These are phyloP conservation scores for Neofelis nebulosa DNA, from an alignment of 2,113 vertebrate genomes.

Conservation along the genomic window DNA sequence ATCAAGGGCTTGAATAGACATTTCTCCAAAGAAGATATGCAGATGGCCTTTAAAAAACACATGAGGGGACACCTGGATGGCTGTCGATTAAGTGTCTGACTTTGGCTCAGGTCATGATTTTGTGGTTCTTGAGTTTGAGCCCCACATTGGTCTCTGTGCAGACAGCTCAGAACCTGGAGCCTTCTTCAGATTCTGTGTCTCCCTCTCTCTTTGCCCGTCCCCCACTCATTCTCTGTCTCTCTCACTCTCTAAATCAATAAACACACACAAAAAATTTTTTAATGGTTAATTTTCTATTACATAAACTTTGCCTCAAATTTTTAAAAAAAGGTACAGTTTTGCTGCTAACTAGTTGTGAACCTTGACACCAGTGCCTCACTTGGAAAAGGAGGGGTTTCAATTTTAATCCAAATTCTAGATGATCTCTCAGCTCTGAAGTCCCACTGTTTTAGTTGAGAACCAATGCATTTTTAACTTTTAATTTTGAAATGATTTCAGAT, in stretches of 20 bases:
- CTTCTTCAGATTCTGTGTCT: no score
- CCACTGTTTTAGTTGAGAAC: conserved; percentile 28
- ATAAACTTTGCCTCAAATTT: background rate
- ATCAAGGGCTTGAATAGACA: background rate
- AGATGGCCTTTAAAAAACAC: background rate
- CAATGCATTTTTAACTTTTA: background rate
- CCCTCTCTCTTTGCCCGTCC: no score
- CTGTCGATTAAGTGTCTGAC: no score
- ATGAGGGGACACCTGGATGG: no score
- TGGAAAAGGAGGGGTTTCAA: background rate
- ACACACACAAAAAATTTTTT: background rate
- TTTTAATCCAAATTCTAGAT: background rate
- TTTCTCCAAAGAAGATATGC: background rate
- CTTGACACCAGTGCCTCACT: background rate
- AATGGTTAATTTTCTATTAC: background rate
- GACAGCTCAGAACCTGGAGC: no score
- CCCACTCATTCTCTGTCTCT: no score
- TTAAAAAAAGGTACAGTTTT: background rate
- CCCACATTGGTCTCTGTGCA: no score
- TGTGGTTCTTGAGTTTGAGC: no score
- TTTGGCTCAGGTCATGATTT: no score
- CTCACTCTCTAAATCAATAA: no score
- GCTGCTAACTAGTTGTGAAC: background rate
- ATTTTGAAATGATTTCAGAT: conserved; percentile 42
- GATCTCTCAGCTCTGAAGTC: background rate